A percentile compares a stretch with the other conserved stretches of the same genome.
Evolutionary conservation across 2,113 vertebrate species (phyloP).

Genomic region (Axis porcinus): DNA sequence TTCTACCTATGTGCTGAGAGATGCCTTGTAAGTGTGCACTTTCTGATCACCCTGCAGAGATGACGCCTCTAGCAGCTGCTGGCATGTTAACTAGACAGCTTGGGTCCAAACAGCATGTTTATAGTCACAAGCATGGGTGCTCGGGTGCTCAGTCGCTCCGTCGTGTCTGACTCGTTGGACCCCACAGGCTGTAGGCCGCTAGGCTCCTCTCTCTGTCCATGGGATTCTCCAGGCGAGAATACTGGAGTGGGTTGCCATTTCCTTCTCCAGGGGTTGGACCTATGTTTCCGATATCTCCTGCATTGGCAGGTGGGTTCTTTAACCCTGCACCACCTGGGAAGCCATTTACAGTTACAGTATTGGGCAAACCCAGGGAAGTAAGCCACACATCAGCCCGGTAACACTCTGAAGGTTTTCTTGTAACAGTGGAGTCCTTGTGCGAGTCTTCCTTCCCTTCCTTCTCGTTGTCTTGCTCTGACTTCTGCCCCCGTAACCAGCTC

Average conservation of each 20-base stretch:
- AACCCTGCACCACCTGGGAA: not conserved
- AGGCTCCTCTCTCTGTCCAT: fast-evolving
- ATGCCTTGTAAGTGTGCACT: not conserved
- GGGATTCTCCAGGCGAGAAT: not conserved
- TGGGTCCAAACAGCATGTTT: not conserved
- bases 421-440: not conserved
- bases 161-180: not conserved
- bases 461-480: not conserved
- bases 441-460: not conserved
- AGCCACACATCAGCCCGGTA: not conserved
- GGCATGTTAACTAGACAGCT: not conserved
- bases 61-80: not conserved
- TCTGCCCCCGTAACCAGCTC: not conserved
- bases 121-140: not conserved
- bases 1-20: not conserved
- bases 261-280: not conserved
- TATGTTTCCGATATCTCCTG: not conserved
- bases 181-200: not conserved
- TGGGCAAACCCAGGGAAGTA: not conserved
- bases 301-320: not conserved
- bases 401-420: not conserved
- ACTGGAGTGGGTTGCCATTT: not conserved
- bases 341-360: fast-evolving
- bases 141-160: not conserved
- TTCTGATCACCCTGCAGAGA: not conserved